Conservation (phyloP, 2,888 invertebrate species). For the Pristionchus fissidentatus region DNA sequence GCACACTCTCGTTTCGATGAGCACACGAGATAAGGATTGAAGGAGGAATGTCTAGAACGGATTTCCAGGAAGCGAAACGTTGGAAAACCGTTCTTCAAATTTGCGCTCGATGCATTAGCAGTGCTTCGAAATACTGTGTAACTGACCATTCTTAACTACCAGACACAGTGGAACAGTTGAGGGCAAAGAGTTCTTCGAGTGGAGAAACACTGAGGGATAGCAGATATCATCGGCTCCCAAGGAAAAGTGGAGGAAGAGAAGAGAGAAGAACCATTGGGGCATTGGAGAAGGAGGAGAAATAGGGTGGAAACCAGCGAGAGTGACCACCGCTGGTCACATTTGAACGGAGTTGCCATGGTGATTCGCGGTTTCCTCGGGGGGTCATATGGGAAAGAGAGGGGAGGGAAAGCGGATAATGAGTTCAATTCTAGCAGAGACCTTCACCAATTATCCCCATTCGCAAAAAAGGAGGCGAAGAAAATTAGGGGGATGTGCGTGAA, state of each 20-base stretch:
- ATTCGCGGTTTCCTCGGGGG: background rate
- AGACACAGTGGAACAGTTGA: constrained; percentile 41
- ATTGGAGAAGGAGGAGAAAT: background rate
- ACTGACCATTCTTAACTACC: constrained; percentile 32
- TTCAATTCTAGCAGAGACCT: too few relatives aligned
- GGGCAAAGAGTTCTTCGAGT: background rate
- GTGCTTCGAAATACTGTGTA: background rate
- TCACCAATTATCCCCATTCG: too few relatives aligned
- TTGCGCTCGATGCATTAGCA: too few relatives aligned
- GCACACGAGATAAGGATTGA: too few relatives aligned
- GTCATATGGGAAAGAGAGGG: constrained; percentile 5
- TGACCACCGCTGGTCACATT: background rate
- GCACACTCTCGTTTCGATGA: too few relatives aligned
- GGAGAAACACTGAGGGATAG: constrained; percentile 42
- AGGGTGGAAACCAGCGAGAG: background rate
- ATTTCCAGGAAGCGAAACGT: too few relatives aligned
- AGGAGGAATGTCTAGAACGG: too few relatives aligned
- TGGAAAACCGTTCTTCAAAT: too few relatives aligned
- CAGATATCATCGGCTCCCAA: constrained; percentile 24
- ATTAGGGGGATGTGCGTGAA: too few relatives aligned
- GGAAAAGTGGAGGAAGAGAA: background rate
- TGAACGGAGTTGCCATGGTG: constrained; percentile 31
- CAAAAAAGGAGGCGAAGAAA: too few relatives aligned
- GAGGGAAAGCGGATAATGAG: too few relatives aligned
- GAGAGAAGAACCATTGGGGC: background rate